Evolutionary conservation across 1,140 invertebrate genomes (phyloP), one percentile per base, ranked within the genome.

Genomic region (Spodoptera litura): DNA sequence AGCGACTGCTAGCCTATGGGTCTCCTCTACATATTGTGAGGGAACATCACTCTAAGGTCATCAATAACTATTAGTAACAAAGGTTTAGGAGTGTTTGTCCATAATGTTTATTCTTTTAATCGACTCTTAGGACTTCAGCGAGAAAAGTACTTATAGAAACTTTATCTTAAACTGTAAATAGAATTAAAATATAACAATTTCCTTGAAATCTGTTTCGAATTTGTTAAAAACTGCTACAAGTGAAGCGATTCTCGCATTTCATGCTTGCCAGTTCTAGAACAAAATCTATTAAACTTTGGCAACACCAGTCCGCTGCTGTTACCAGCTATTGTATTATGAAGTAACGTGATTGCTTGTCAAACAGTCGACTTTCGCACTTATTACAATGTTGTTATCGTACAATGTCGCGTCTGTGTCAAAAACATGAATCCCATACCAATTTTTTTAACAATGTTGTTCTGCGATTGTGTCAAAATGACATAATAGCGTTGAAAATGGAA

Each of bases 241-340:
- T 13, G 62, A 52, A 70, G 44, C 49, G 44, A 52, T 52, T 70
- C 49, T 52, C 66, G 66, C 66, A 52, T 70, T 52, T 70, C 66
- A 74, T 58, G 56, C 31, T 74, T 49, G 31, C 31, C 56, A 74
- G 71, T 74, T 74, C 55, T 74, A 74, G 71, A 74, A 74, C 71
- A 74, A 74, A 74, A 74, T 74, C 71, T 74, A 74, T 74, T 74
- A 74, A 74, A 74, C 71, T 74, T 74, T 12, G 56, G 27, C 56
- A 51, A 70, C 64, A 59, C 20, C 3, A 61, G 58, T 56, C 58
- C 58, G 25, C 49, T 70, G 66, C 27, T 52, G 49, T 25, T 70
- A n/a, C 49, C 20, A 70, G 66, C 66, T 70, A 52, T 52, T 70
- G 66, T 66, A 15, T 66, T 66, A 66, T 66, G 66, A 70, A 70